A percentile compares a stretch with the other conserved stretches of the same genome.
Conservation (phyloP, 2,797 vertebrate species). For the Urocyon cinereoargenteus region DNA sequence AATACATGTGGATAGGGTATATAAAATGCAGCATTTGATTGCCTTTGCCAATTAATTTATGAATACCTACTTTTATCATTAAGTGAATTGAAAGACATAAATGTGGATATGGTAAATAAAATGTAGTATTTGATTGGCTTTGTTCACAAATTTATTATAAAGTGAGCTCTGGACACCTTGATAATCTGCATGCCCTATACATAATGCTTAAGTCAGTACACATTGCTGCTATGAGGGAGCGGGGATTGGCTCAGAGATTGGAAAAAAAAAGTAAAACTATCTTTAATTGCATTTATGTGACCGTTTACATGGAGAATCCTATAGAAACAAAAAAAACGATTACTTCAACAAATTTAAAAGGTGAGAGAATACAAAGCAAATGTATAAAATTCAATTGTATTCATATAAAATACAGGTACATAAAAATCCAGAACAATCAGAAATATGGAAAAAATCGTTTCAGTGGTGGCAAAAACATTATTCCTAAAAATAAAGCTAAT, state of each 20-base stretch:
- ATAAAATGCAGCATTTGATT: conserved; percentile 7
- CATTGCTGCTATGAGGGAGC: too few relatives aligned
- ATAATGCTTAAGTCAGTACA: not conserved
- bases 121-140: not conserved
- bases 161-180: not conserved
- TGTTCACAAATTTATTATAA: not conserved
- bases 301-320: not conserved
- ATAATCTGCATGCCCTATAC: not conserved
- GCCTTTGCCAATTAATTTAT: not conserved
- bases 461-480: not conserved
- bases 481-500: not conserved
- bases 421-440: not conserved
- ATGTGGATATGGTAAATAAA: not conserved
- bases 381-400: not conserved
- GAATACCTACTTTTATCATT: not conserved
- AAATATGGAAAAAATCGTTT: not conserved
- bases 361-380: not conserved
- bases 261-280: not conserved
- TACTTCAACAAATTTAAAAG: not conserved
- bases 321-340: not conserved
- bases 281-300: not conserved
- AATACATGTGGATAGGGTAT: not conserved
- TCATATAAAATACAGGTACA: not conserved
- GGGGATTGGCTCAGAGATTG: not conserved
- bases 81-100: not conserved